Evolutionary conservation across 2,888 invertebrate genomes (phyloP).

Genomic region (Tethea ocularis): DNA sequence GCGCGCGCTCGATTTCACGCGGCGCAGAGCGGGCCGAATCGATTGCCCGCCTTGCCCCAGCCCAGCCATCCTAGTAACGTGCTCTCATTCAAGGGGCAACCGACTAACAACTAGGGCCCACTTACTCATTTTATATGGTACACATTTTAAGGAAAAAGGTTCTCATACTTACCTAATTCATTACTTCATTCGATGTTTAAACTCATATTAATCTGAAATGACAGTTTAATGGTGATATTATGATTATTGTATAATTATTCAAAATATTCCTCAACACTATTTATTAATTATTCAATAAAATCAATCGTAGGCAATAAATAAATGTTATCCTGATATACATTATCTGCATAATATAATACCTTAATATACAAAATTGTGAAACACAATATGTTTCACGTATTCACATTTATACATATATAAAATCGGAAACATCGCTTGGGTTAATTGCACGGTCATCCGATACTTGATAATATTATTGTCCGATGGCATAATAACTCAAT

Average conservation of each 20-base stretch:
- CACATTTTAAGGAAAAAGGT: not conserved
- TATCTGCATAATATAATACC: no score
- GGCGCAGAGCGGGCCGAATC: constrained; percentile 67
- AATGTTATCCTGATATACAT: not conserved
- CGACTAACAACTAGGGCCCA: constrained; percentile 41
- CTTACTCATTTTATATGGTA: constrained; percentile 23
- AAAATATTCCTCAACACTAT: not conserved
- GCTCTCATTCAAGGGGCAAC: constrained; percentile 54
- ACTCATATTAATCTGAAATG: not conserved
- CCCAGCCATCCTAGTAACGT: constrained; percentile 38
- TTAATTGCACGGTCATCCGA: constrained; percentile 18
- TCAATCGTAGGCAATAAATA: not conserved
- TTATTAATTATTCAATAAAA: not conserved
- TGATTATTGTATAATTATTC: not conserved
- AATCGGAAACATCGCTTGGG: not conserved
- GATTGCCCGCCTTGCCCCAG: constrained; percentile 46
- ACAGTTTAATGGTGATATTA: not conserved
- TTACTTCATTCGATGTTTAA: not conserved
- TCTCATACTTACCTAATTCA: not conserved
- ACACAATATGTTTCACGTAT: not conserved
- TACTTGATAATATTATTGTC: constrained; percentile 23
- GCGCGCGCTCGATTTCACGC: constrained; percentile 76
- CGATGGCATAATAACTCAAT: constrained; percentile 53
- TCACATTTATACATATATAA: not conserved
- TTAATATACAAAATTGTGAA: not conserved